Evolutionary conservation across 2,113 vertebrate genomes (phyloP), one percentile per base, ranked within the genome.

Genomic region (Argyrosomus japonicus): DNA sequence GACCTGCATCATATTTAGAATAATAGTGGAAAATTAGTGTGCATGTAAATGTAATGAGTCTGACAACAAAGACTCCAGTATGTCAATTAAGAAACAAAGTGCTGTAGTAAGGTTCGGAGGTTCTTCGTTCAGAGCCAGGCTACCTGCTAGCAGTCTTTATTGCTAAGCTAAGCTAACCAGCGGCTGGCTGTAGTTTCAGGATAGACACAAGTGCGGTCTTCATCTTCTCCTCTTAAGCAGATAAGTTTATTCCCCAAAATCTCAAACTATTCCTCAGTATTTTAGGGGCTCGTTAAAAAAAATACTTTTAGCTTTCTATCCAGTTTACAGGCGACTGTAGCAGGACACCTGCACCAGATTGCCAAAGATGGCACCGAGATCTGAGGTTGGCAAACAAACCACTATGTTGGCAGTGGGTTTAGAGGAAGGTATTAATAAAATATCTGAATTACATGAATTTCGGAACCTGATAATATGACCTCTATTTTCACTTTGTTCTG

Each of bases 291-390:
- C 2, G 36, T 19, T 25, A 40, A 36, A 70, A 54, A 43, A 63
- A 40, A 5, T 14, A 51, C 58, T n/a, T 50, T 50, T 50, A 19
- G 72, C 14, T 40, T 43, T 23, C 15, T 64, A 2, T 64, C 2
- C 1, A 1, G 25, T 21, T 65, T 43, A 10, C 40, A 19, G 67
- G 29, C 14, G n/a, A 23, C 23, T 56, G 17, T 1, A 32, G 21
- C 18, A n/a, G 8, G 17, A 14, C n/a, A n/a, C 2, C 43, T 65
- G 23, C 29, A 60, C 29, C 45, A 62, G 57, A 43, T 29, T 77
- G 57, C n/a, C 51, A 48, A 75, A 71, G n/a, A 64, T 73, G 47
- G 68, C 51, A 51, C 23, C 4, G 62, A 77, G 45, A 68, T 43
- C 68, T 36, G 62, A 78, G 27, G n/a, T 2, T 83, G 67, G 60